Evolutionary conservation across 2,888 invertebrate genomes (phyloP).

Genomic region (Drosophila algonquin): DNA sequence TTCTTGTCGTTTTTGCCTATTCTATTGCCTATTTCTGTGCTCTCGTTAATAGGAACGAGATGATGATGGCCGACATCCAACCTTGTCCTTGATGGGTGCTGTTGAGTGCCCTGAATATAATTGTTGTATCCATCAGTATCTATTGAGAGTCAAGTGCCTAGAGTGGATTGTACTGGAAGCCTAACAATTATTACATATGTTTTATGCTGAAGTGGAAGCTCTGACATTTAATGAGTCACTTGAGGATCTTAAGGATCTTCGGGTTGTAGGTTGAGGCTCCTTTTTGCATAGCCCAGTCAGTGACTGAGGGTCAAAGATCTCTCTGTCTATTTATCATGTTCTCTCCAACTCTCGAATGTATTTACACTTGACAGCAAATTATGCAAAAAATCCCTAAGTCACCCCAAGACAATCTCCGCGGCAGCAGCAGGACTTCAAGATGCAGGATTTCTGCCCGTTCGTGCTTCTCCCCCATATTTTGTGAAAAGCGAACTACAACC

Average conservation of each 20-base stretch:
- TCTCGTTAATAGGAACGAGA: too few relatives aligned
- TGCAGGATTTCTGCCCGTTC: not conserved
- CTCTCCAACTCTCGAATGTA: not conserved
- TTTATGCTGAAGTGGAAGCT: too few relatives aligned
- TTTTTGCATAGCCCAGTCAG: too few relatives aligned
- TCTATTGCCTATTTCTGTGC: too few relatives aligned
- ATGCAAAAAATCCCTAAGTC: constrained; percentile 13
- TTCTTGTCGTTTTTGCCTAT: too few relatives aligned
- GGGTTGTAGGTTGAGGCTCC: not conserved
- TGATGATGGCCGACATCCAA: too few relatives aligned
- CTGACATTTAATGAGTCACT: not conserved
- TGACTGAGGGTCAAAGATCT: constrained; percentile 17
- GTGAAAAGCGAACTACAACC: constrained; percentile 62
- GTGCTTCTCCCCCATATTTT: constrained; percentile 15
- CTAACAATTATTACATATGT: not conserved
- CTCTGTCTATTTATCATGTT: not conserved
- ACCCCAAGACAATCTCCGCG: not conserved
- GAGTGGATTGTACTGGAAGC: not conserved
- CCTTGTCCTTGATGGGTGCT: too few relatives aligned
- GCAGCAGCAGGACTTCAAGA: not conserved
- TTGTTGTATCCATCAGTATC: too few relatives aligned
- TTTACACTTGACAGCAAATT: constrained; percentile 32
- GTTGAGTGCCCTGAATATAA: too few relatives aligned
- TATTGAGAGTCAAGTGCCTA: too few relatives aligned
- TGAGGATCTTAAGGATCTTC: not conserved